phyloP scores from a whole-genome alignment of 2,797 vertebrate species.

The Oreortyx pictus region DNA sequence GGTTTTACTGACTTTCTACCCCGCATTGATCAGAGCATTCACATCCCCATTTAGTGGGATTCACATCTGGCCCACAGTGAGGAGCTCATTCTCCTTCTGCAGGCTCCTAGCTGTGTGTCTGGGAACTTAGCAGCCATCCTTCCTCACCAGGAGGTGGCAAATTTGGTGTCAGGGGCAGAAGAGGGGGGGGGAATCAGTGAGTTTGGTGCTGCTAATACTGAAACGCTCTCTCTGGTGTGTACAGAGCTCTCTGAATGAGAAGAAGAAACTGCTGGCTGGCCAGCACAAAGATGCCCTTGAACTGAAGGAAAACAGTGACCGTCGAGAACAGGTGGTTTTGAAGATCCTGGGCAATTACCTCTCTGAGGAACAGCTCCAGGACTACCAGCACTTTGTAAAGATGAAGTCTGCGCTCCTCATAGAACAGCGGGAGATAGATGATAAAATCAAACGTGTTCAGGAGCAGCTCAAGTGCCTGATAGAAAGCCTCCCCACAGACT shows the following conservation, averaged over 20 bases:
- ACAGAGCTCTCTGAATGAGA: slow-evolving; percentile 89
- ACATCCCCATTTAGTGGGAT: not conserved
- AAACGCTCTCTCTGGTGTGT: not conserved
- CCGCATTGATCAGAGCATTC: not conserved
- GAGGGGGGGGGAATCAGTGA: not conserved
- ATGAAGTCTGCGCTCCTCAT: slow-evolving; percentile 92
- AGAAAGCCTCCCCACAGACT: slow-evolving; percentile 85
- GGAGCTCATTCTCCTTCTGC: not conserved
- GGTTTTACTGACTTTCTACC: not conserved
- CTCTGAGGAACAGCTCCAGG: slow-evolving; percentile 83
- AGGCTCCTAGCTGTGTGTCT: not conserved
- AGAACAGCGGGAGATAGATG: slow-evolving; percentile 91
- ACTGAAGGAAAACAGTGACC: slow-evolving; percentile 96
- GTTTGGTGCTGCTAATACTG: not conserved
- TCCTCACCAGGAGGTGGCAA: not conserved
- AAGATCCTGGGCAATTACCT: slow-evolving; percentile 88
- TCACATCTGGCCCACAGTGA: accelerated
- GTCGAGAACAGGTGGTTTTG: slow-evolving; percentile 89
- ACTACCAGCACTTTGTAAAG: slow-evolving; percentile 90
- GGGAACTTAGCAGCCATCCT: not conserved
- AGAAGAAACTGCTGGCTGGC: slow-evolving; percentile 87
- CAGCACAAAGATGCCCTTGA: slow-evolving; percentile 94
- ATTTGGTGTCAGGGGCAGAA: not conserved
- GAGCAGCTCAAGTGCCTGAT: slow-evolving; percentile 88
- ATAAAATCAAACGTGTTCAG: slow-evolving; percentile 89